These are phyloP conservation scores for Pantherophis vulpinus DNA, from an alignment of 2,797 vertebrate species.

Conservation along the genomic window DNA sequence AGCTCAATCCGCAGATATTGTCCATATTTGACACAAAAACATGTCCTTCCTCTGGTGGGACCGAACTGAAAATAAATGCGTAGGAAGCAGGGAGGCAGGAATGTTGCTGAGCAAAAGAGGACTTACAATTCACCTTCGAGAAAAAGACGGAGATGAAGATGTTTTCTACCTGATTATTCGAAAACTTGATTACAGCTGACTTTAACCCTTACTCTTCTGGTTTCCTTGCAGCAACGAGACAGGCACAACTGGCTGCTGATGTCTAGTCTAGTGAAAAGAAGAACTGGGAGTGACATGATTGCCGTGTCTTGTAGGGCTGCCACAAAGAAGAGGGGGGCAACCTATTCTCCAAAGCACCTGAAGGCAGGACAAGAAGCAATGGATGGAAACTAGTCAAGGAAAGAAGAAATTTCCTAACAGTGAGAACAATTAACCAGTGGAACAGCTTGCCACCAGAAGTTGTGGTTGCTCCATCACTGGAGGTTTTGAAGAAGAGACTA, in stretches of 20 bases:
- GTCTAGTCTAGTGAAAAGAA: background rate
- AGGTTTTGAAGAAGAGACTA: too few species aligned
- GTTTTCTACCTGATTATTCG: background rate
- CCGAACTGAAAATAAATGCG: background rate
- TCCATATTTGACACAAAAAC: conserved; percentile 43
- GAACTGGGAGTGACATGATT: too few species aligned
- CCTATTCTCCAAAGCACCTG: too few species aligned
- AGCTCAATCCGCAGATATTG: conserved; percentile 33
- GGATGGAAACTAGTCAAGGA: too few species aligned
- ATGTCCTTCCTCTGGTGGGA: conserved; percentile 51
- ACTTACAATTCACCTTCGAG: background rate
- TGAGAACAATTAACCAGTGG: too few species aligned
- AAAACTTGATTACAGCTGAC: background rate
- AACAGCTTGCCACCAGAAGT: too few species aligned
- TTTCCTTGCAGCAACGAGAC: background rate
- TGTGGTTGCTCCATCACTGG: too few species aligned
- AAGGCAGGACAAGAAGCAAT: too few species aligned
- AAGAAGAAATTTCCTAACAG: too few species aligned
- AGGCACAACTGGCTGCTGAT: background rate
- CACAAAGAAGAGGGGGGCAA: too few species aligned
- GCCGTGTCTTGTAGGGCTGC: too few species aligned
- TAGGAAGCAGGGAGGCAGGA: background rate
- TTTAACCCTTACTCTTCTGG: background rate
- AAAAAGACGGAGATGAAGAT: background rate
- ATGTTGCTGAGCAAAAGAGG: background rate